These are phyloP conservation scores for Agonopterix alstromeriana DNA, from an alignment of 2,888 invertebrate genomes.

Conservation along the genomic window DNA sequence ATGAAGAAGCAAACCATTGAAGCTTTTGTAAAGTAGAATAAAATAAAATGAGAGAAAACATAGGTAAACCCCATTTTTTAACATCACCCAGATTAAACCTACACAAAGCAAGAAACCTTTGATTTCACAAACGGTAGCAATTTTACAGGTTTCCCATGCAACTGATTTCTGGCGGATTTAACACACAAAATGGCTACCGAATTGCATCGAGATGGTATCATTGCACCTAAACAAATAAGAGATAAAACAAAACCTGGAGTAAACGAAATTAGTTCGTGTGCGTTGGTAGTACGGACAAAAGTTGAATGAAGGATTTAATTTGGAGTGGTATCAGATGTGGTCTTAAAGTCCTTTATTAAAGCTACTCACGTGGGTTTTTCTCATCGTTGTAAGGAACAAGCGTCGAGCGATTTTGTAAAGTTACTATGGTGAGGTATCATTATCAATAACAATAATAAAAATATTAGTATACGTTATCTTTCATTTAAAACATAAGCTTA, in stretches of 20 bases:
- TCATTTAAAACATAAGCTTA: too few relatives aligned
- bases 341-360: slow-evolving; percentile 8
- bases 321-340: slow-evolving; percentile 7
- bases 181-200: slow-evolving; percentile 24
- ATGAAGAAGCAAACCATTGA: too few relatives aligned
- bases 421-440: too few relatives aligned
- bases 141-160: slow-evolving; percentile 32
- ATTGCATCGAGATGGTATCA: slow-evolving; percentile 36
- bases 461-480: too few relatives aligned
- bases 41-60: too few relatives aligned
- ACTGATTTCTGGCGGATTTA: slow-evolving; percentile 38
- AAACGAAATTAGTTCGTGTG: not conserved
- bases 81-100: too few relatives aligned
- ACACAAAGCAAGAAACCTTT: too few relatives aligned
- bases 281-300: not conserved
- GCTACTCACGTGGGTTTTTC: slow-evolving; percentile 15
- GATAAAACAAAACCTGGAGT: not conserved
- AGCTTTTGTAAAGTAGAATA: too few relatives aligned
- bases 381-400: slow-evolving; percentile 10
- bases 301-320: slow-evolving; percentile 7
- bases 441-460: too few relatives aligned
- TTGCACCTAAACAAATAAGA: slow-evolving; percentile 57
- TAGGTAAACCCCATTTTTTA: too few relatives aligned
- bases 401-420: not conserved
- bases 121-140: not conserved